Evolutionary conservation across 2,888 invertebrate species (phyloP), one percentile per base, ranked within the genome.

Genomic region (Xylota segnis): DNA sequence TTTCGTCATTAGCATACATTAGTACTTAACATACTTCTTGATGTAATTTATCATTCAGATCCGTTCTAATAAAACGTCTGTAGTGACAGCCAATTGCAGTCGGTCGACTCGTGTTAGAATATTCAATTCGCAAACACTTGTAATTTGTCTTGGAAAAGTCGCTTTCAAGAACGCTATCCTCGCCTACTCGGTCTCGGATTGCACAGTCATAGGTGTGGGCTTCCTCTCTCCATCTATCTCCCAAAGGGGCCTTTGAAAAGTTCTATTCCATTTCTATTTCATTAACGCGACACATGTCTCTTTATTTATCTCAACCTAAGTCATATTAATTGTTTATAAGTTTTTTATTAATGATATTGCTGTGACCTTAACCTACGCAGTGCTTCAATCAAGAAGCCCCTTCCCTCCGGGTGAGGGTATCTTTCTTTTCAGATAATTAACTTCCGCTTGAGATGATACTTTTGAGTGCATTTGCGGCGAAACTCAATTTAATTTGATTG

Each of bases 171-270:
- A 10, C 63, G 40, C 52, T 54, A 50, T 56, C 16, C n/a, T 14
- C 74, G 81, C 81, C 81, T 61, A 81, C 81, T 81, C 16, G 59
- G 59, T 74, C 59, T 81, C 52, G 34, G 59, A 65, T 75, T 45
- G 52, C 43, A 58, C 37, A 50, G 27, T 50, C 43, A 65, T 45
- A 50, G 27, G 58, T 37, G 75, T 79, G 74, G 74, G 79, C 14
- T 65, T 23, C 32, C 52, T 9, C 43, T 40, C 29, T n/a, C 18
- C 27, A 23, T 23, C 23, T 23, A 23, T n/a, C 29, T 50, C 23
- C 45, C 12, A 34, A 14, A 9, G 27, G 59, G 52, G n/a, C 70
- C 37, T 59, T 50, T 18, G 3, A 70, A 52, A 43, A 29, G 43
- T 40, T 56, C 27, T 37, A 16, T 16, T 16, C 32, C 32, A 78